Percentiles rank a stretch among this genome's conserved stretches.
These are phyloP conservation scores for Smutsia temminckii DNA, from an alignment of 2,797 vertebrate genomes.

Conservation along the genomic window DNA sequence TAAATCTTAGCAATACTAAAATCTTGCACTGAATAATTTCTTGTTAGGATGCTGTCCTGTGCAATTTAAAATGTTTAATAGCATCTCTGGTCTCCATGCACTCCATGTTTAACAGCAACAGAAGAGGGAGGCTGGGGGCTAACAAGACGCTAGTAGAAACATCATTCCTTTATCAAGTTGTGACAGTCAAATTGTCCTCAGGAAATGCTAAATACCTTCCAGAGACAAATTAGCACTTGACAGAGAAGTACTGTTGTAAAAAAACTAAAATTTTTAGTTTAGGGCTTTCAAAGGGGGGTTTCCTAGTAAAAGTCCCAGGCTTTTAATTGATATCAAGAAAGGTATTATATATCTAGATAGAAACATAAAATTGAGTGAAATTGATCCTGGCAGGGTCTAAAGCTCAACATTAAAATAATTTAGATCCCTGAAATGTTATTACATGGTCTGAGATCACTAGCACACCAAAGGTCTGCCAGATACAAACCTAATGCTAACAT, in stretches of 20 bases:
- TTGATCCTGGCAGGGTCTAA: not conserved
- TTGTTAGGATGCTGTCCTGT: not conserved
- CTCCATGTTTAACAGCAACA: too few species aligned
- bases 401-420: not conserved
- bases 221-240: not conserved
- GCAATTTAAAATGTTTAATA: not conserved
- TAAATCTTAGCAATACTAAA: not conserved
- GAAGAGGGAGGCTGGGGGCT: too few species aligned
- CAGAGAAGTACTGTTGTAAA: not conserved
- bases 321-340: not conserved
- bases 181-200: not conserved
- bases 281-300: not conserved
- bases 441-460: not conserved
- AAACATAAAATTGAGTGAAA: not conserved
- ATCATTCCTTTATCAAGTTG: not conserved
- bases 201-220: not conserved
- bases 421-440: not conserved
- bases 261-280: not conserved
- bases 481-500: not conserved
- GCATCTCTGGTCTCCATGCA: not conserved
- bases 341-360: not conserved
- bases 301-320: not conserved
- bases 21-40: not conserved
- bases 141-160: not conserved
- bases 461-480: not conserved